Evolutionary conservation across 2,113 vertebrate species (phyloP).

Genomic region (Theropithecus gelada): DNA sequence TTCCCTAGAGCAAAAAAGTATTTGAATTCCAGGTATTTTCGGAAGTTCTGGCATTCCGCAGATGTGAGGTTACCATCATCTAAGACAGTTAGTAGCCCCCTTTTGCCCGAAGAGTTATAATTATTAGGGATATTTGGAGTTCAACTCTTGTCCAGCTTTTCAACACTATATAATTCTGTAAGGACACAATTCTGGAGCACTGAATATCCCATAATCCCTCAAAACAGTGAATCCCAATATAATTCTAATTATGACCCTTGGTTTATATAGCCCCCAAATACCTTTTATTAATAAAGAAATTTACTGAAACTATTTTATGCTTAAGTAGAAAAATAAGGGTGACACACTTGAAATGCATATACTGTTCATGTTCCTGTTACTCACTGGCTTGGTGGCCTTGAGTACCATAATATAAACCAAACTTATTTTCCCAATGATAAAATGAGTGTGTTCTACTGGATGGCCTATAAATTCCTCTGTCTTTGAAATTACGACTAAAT

Average conservation of each 20-base stretch:
- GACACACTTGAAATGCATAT: not conserved
- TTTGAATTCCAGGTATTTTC: not conserved
- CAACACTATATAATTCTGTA: not conserved
- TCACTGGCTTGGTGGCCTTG: not conserved
- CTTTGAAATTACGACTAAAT: not conserved
- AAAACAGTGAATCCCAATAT: not conserved
- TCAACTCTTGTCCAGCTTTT: not conserved
- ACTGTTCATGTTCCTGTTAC: not conserved
- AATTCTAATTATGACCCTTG: not conserved
- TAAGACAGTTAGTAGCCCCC: not conserved
- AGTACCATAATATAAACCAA: not conserved
- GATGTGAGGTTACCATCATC: not conserved
- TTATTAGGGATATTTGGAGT: not conserved
- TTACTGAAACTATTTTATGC: not conserved
- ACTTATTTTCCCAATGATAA: not conserved
- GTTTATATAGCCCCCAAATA: too few relatives aligned
- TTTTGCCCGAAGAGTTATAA: not conserved
- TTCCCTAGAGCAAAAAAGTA: not conserved
- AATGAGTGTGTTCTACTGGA: not conserved
- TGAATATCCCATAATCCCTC: not conserved
- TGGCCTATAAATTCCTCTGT: not conserved
- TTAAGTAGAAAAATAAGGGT: not conserved
- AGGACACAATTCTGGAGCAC: not conserved
- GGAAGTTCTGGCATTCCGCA: not conserved
- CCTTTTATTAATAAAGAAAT: not conserved